Evolutionary conservation across 2,888 invertebrate species (phyloP).

Genomic region (Priocnemis perturbator): DNA sequence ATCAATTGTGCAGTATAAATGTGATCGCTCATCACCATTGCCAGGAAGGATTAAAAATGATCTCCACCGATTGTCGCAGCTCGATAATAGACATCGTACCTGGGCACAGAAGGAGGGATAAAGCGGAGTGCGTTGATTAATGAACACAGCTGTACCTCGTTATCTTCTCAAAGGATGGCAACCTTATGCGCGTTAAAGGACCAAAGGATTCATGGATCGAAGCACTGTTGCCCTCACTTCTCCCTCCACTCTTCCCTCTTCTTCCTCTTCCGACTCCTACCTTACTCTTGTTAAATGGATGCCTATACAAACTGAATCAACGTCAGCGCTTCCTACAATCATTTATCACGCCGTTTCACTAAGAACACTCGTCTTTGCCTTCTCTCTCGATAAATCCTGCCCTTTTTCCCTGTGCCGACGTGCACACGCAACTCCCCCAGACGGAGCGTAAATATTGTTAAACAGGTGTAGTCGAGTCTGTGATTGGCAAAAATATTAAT

Average conservation of each 20-base stretch:
- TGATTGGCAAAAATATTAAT: too few species aligned
- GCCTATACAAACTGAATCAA: constrained; percentile 57
- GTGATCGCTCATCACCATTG: too few species aligned
- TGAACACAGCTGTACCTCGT: constrained; percentile 40
- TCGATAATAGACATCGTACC: constrained; percentile 1
- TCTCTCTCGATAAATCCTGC: constrained; percentile 14
- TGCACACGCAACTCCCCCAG: too few species aligned
- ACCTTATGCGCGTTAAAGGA: constrained; percentile 51
- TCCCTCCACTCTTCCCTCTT: background rate
- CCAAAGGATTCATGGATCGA: constrained; percentile 43
- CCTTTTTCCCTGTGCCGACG: background rate
- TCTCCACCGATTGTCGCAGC: background rate
- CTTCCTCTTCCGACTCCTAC: constrained; percentile 4
- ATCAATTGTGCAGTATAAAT: too few species aligned
- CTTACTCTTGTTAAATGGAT: constrained; percentile 39
- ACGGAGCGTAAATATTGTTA: too few species aligned
- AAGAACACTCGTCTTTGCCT: constrained; percentile 39
- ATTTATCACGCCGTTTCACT: constrained; percentile 53
- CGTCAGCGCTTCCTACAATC: constrained; percentile 52
- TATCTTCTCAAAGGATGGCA: constrained; percentile 44
- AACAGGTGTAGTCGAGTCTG: too few species aligned
- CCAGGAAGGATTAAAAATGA: background rate
- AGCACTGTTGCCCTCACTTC: constrained; percentile 8
- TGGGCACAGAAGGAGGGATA: constrained; percentile 11
- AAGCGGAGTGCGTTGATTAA: constrained; percentile 53